Evolutionary conservation across 2,113 vertebrate genomes (phyloP).

Genomic region (Phrynosoma platyrhinos): DNA sequence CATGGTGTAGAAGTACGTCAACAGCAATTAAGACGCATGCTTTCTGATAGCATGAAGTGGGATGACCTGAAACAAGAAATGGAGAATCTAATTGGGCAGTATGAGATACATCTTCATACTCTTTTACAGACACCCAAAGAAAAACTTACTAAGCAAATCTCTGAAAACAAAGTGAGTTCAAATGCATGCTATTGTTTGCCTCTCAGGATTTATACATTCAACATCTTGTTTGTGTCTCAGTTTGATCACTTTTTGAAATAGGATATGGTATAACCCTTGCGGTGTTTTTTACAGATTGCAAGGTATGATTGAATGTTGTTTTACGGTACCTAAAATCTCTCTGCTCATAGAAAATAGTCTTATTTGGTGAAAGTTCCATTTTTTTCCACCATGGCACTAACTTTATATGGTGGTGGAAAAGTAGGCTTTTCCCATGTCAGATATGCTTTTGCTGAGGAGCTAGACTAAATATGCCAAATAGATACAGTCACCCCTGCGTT

Average conservation of each 20-base stretch:
- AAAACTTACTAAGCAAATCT: constrained; percentile 85
- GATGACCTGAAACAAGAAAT: constrained; percentile 86
- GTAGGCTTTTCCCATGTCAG: no score
- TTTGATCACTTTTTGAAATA: background rate
- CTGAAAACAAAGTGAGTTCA: constrained; percentile 88
- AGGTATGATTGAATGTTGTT: background rate
- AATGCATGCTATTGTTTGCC: background rate
- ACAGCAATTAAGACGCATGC: constrained; percentile 91
- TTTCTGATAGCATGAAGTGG: constrained; percentile 90
- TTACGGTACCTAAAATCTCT: background rate
- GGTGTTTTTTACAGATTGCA: background rate
- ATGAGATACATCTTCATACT: constrained; percentile 82
- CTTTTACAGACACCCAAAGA: constrained; percentile 85
- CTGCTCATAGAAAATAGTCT: background rate
- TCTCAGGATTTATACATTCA: background rate
- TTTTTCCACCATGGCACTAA: no score
- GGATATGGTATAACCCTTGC: background rate
- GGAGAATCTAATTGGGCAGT: constrained; percentile 86
- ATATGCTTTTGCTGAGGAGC: no score
- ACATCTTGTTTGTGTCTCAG: background rate
- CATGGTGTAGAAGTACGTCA: constrained; percentile 88
- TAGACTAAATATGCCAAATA: no score
- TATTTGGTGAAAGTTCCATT: background rate
- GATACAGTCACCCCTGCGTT: no score
- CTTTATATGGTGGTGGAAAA: no score